Percentiles rank a stretch among this genome's conserved stretches.
These are phyloP conservation scores for Mamestra brassicae DNA, from an alignment of 2,888 invertebrate species.

Conservation along the genomic window DNA sequence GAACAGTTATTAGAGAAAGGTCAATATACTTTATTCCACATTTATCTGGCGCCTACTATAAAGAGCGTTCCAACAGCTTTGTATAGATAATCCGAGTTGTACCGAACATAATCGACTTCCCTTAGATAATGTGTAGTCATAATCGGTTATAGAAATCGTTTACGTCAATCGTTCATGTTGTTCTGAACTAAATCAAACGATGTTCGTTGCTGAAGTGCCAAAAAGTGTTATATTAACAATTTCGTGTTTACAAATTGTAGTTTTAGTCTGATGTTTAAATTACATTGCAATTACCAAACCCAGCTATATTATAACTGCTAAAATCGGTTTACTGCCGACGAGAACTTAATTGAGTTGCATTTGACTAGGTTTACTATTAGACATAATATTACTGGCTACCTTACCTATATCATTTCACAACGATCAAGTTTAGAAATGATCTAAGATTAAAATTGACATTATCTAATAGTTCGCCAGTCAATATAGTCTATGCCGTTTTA, in stretches of 20 bases:
- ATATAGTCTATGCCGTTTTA: conserved; percentile 10
- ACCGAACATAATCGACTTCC: conserved; percentile 23
- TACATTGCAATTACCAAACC: conserved; percentile 2
- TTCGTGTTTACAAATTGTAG: conserved; percentile 18
- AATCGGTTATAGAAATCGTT: conserved; percentile 29
- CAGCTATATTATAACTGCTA: not conserved
- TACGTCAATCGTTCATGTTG: conserved; percentile 41
- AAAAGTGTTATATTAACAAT: conserved; percentile 18
- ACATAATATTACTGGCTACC: not conserved
- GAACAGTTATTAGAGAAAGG: too few relatives aligned
- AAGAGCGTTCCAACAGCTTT: conserved; percentile 9
- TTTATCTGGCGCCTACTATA: too few relatives aligned
- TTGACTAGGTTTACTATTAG: not conserved
- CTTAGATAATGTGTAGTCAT: not conserved
- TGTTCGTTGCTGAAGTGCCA: conserved; percentile 9
- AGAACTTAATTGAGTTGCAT: not conserved
- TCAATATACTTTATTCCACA: too few relatives aligned
- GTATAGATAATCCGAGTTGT: conserved; percentile 15
- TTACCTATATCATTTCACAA: conserved; percentile 23
- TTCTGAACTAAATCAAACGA: conserved; percentile 22
- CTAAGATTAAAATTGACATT: conserved; percentile 9
- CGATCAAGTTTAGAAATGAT: conserved; percentile 25
- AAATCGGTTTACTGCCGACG: conserved; percentile 10
- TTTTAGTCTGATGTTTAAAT: conserved; percentile 13
- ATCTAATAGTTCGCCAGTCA: conserved; percentile 14